These are phyloP conservation scores for Paratilapia polleni DNA, from an alignment of 2,113 vertebrate genomes.

Conservation along the genomic window DNA sequence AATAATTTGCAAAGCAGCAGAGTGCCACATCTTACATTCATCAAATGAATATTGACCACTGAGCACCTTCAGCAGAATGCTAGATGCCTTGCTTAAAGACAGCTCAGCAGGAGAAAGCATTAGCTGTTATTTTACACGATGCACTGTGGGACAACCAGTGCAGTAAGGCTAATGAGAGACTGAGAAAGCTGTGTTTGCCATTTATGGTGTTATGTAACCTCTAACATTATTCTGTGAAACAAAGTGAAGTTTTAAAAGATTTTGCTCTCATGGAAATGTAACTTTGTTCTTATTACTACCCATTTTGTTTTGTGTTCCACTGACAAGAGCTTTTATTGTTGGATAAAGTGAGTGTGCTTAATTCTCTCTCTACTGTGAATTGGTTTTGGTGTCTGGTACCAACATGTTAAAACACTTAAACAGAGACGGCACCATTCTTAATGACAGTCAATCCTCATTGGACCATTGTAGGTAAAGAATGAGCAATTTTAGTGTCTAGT, in stretches of 20 bases:
- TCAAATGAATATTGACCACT: neutral
- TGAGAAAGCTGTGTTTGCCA: neutral
- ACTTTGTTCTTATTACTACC: conserved; percentile 27
- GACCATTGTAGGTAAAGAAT: conserved; percentile 3
- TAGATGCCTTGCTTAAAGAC: neutral
- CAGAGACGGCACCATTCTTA: conserved; percentile 11
- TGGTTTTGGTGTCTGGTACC: conserved; percentile 29
- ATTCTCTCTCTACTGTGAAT: conserved; percentile 23
- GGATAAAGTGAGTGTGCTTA: neutral
- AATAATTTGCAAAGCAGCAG: neutral
- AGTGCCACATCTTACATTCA: neutral
- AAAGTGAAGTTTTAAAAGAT: conserved; percentile 22
- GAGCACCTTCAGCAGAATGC: neutral
- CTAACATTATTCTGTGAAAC: conserved; percentile 12
- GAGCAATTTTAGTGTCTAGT: neutral
- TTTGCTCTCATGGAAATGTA: conserved; percentile 18
- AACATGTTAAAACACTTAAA: conserved; percentile 37
- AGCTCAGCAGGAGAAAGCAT: conserved; percentile 7
- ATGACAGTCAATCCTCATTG: neutral
- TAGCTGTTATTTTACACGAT: neutral
- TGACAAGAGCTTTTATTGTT: conserved; percentile 29
- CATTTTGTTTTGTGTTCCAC: conserved; percentile 28
- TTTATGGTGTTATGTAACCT: conserved; percentile 5
- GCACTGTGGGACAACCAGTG: neutral
- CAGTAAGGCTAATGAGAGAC: conserved; percentile 10